Conservation (phyloP, 2,113 vertebrate species). For the Girardinichthys multiradiatus region DNA sequence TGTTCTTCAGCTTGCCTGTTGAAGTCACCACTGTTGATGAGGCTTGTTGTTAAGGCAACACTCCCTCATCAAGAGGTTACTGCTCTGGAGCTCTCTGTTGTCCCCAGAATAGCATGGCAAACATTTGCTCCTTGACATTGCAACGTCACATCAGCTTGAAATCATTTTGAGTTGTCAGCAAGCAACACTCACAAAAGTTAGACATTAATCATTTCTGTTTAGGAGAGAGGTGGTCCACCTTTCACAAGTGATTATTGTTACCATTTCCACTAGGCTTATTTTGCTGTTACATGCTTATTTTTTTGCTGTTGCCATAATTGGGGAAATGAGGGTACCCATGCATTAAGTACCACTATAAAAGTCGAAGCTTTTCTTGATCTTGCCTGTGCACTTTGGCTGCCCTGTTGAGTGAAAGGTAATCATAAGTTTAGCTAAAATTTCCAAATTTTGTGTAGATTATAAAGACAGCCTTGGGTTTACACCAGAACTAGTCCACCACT, state of each 20-base stretch:
- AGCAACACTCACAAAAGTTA: background rate
- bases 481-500: background rate
- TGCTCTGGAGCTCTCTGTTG: slow-evolving; percentile 41
- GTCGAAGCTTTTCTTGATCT: background rate
- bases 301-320: background rate
- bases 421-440: background rate
- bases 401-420: background rate
- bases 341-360: background rate
- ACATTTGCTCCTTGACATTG: slow-evolving; percentile 38
- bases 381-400: background rate
- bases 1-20: slow-evolving; percentile 42
- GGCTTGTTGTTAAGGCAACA: slow-evolving; percentile 69
- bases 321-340: slow-evolving; percentile 12
- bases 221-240: background rate
- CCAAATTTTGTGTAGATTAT: too few relatives aligned
- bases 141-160: slow-evolving; percentile 9
- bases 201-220: background rate
- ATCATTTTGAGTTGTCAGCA: slow-evolving; percentile 7
- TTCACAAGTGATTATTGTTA: slow-evolving; percentile 3
- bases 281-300: background rate
- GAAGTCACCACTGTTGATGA: slow-evolving; percentile 65
- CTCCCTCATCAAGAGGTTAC: slow-evolving; percentile 57
- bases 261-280: slow-evolving; percentile 12
- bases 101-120: slow-evolving; percentile 50
- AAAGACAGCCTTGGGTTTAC: background rate